Conservation (phyloP, 2,797 vertebrate species). For the Parauchenoglanis ngamensis region DNA sequence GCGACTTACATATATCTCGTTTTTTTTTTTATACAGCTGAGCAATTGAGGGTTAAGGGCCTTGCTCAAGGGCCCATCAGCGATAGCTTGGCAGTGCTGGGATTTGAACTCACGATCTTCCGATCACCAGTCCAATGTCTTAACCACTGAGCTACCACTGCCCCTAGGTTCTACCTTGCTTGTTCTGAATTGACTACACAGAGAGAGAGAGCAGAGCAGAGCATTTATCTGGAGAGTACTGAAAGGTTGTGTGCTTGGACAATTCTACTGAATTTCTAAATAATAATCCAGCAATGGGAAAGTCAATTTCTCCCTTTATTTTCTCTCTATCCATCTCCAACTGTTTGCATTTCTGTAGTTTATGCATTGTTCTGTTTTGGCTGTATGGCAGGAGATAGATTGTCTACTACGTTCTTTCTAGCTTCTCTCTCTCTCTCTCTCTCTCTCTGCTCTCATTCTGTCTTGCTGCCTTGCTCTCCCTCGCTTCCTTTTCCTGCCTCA, state of each 20-base stretch:
- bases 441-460: constrained; percentile 11
- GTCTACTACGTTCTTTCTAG: not conserved
- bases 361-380: not conserved
- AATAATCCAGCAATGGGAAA: not conserved
- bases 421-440: not conserved
- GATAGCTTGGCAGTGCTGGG: too few relatives aligned
- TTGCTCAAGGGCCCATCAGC: too few relatives aligned
- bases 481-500: constrained; percentile 47
- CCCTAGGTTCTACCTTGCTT: not conserved
- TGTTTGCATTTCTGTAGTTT: not conserved
- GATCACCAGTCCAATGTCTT: too few relatives aligned
- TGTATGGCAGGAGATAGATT: not conserved
- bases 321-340: constrained; percentile 11
- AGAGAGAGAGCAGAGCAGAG: not conserved
- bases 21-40: too few relatives aligned
- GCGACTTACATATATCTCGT: too few relatives aligned
- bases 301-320: constrained; percentile 17
- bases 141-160: too few relatives aligned
- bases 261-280: constrained; percentile 5
- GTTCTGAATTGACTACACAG: not conserved
- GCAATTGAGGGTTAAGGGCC: too few relatives aligned
- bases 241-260: not conserved
- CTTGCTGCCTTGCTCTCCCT: constrained; percentile 33
- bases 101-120: too few relatives aligned
- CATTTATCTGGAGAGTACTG: not conserved